phyloP scores from a whole-genome alignment of 64 coral and sea anemone genomes.

The Porites australiensis region DNA sequence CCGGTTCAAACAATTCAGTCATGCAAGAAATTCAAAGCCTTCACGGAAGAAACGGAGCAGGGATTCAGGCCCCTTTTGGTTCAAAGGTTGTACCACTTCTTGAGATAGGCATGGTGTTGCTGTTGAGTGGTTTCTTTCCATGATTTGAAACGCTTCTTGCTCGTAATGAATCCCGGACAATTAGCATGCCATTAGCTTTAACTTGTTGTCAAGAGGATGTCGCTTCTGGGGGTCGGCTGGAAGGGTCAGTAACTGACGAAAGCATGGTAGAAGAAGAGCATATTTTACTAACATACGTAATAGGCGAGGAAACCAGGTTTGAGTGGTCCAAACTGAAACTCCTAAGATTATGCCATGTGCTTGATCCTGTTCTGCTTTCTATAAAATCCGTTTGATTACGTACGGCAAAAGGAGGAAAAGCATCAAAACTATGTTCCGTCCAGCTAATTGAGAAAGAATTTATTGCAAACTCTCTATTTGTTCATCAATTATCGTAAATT shows the following conservation, averaged over 20 bases:
- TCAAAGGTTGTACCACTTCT: constrained; percentile 24
- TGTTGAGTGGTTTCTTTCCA: constrained; percentile 4
- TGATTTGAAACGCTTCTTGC: background rate
- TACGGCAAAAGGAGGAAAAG: constrained; percentile 51
- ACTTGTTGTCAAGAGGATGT: background rate
- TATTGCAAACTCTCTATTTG: constrained; percentile 28
- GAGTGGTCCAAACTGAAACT: constrained; percentile 33
- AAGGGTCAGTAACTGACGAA: background rate
- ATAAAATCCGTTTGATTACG: constrained; percentile 29
- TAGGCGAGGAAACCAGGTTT: constrained; percentile 49
- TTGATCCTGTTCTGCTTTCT: constrained; percentile 33
- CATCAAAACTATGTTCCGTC: constrained; percentile 29
- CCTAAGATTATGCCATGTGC: constrained; percentile 11
- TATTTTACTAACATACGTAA: background rate
- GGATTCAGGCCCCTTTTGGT: background rate
- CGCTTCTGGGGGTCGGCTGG: background rate
- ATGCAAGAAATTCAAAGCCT: constrained; percentile 55
- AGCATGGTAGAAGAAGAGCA: constrained; percentile 15
- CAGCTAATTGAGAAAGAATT: constrained; percentile 23
- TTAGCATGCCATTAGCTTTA: constrained; percentile 9
- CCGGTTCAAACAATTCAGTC: constrained; percentile 31
- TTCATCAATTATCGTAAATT: background rate
- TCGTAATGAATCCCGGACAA: constrained; percentile 14
- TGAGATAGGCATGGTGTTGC: constrained; percentile 17
- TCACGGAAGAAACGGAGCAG: constrained; percentile 4